A percentile compares a stretch with the other conserved stretches of the same genome.
phyloP scores from a whole-genome alignment of 2,113 vertebrate species.

The Prietella phreatophila region DNA sequence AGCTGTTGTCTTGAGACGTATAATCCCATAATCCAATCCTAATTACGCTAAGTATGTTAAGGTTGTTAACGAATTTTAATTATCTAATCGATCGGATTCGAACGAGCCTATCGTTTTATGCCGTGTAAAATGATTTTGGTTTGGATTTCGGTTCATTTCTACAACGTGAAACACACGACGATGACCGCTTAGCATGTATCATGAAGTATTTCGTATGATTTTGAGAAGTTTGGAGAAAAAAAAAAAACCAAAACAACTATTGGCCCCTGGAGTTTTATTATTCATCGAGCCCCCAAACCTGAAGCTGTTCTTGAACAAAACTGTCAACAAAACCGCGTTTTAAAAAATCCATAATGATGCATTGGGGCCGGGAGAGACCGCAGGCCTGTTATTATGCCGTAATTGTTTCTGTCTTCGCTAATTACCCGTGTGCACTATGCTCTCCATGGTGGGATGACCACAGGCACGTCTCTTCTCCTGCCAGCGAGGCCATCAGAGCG shows the following conservation, averaged over 20 bases:
- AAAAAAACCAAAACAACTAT: not conserved
- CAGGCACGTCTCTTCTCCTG: conserved; percentile 28
- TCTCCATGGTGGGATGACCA: conserved; percentile 41
- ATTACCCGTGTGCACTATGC: conserved; percentile 61
- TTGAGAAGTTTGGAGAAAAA: not conserved
- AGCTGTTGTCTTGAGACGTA: not conserved
- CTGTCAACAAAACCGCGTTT: conserved; percentile 28
- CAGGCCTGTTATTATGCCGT: conserved; percentile 64
- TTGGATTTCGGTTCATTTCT: not conserved
- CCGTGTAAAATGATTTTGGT: not conserved
- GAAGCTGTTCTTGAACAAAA: conserved; percentile 19
- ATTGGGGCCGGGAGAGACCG: conserved; percentile 53
- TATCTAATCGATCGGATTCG: not conserved
- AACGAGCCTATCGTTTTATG: not conserved
- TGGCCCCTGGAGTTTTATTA: not conserved
- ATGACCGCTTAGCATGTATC: not conserved
- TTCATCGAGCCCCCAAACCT: not conserved
- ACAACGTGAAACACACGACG: not conserved
- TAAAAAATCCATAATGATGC: conserved; percentile 43
- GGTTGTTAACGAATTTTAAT: not conserved
- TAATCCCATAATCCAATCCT: not conserved
- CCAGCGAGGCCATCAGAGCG: conserved; percentile 8
- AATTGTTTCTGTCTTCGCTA: conserved; percentile 63
- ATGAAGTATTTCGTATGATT: not conserved
- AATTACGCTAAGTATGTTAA: not conserved